Percentiles rank a stretch among this genome's conserved stretches.
These are phyloP conservation scores for Akabosia matsudoensis DNA, from an alignment of 1,140 invertebrate species.

Conservation along the genomic window DNA sequence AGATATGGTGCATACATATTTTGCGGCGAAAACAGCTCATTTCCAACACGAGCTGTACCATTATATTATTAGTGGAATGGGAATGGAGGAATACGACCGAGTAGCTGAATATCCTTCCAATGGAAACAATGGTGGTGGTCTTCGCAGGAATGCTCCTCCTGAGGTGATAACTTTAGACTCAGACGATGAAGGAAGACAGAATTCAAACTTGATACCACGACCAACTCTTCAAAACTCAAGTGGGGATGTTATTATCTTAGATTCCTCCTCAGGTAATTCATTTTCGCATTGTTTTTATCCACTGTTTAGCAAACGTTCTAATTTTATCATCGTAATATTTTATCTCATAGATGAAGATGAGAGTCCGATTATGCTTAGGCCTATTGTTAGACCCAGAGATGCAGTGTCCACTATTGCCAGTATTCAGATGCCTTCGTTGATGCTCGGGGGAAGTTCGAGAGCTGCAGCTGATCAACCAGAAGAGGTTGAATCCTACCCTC, in stretches of 20 bases:
- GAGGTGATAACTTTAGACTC: conserved; percentile 10
- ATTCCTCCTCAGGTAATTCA: not conserved
- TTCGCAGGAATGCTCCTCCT: not conserved
- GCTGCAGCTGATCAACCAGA: not conserved
- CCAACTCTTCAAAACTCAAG: not conserved
- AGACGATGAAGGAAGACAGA: not conserved
- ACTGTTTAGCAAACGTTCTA: too few species aligned
- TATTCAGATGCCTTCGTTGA: not conserved
- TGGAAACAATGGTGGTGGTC: too few species aligned
- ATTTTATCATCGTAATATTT: not conserved
- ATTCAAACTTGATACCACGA: not conserved
- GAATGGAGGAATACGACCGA: conserved; percentile 32
- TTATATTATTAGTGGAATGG: conserved; percentile 58
- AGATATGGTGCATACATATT: conserved; percentile 58
- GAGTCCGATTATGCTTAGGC: not conserved
- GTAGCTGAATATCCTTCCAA: not conserved
- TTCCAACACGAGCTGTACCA: conserved; percentile 85
- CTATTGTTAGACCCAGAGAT: too few species aligned
- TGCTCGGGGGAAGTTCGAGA: too few species aligned
- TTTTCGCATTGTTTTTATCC: not conserved
- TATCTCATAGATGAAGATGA: not conserved
- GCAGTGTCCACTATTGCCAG: not conserved
- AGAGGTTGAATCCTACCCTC: not conserved
- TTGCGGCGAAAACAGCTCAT: conserved; percentile 65
- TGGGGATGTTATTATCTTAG: not conserved